These are phyloP conservation scores for Mimas tiliae DNA, from an alignment of 2,888 invertebrate species.

Conservation along the genomic window DNA sequence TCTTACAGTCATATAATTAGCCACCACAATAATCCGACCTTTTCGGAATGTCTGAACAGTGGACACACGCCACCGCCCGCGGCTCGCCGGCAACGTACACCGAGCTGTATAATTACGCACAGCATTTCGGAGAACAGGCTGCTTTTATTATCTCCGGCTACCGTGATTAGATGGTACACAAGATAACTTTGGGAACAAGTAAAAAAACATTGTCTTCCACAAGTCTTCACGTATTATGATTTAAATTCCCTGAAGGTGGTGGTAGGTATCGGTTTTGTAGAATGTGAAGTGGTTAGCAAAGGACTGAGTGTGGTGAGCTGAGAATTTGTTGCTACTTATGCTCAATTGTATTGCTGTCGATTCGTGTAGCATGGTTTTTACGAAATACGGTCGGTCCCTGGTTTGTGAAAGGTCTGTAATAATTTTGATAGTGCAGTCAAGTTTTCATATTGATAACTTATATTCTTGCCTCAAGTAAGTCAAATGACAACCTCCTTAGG, in stretches of 20 bases:
- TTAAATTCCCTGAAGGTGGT: constrained; percentile 19
- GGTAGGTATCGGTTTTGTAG: neutral
- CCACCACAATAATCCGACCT: neutral
- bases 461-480: too few species aligned
- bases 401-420: too few species aligned
- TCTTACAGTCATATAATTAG: neutral
- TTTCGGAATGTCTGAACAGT: neutral
- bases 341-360: too few species aligned
- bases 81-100: constrained; percentile 50
- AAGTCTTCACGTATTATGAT: constrained; percentile 24
- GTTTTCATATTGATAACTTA: too few species aligned
- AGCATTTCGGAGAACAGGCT: constrained; percentile 63
- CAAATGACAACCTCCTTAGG: too few species aligned
- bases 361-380: too few species aligned
- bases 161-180: constrained; percentile 76
- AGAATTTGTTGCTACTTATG: too few species aligned
- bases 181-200: constrained; percentile 56
- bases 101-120: constrained; percentile 63
- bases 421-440: too few species aligned
- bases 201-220: constrained; percentile 39
- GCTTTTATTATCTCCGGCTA: constrained; percentile 65
- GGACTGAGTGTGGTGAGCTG: too few species aligned
- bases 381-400: too few species aligned
- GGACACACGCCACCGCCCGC: constrained; percentile 42
- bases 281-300: too few species aligned